phyloP scores from a whole-genome alignment of 2,797 vertebrate genomes.

The Hypotaenidia okinawae region DNA sequence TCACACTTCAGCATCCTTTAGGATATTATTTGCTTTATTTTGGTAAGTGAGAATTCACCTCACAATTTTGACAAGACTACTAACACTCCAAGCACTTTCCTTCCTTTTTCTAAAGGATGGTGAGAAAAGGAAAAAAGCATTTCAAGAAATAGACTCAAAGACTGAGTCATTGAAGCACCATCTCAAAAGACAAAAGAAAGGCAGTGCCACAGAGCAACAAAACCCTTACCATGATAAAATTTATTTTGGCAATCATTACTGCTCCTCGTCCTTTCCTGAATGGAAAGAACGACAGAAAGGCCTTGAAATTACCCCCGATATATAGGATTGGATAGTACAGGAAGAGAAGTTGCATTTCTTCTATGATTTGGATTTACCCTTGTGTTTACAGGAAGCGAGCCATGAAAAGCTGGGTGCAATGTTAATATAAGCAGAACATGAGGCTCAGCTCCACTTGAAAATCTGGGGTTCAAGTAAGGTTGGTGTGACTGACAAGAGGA shows the following conservation, averaged over 20 bases:
- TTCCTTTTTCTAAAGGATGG: not conserved
- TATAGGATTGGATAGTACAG: not conserved
- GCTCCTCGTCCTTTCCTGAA: not conserved
- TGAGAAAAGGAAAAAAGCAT: not conserved
- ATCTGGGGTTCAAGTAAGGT: not conserved
- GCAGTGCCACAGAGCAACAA: not conserved
- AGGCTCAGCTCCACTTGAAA: not conserved
- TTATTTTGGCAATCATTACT: not conserved
- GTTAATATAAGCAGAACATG: not conserved
- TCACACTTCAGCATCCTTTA: not conserved
- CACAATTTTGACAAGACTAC: not conserved
- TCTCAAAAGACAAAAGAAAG: not conserved
- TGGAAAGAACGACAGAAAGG: not conserved
- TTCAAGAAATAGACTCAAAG: not conserved
- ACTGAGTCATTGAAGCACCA: not conserved
- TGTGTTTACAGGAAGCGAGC: not conserved
- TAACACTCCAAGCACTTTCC: not conserved
- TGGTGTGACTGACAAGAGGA: not conserved
- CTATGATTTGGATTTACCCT: not conserved
- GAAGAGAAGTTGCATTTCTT: not conserved
- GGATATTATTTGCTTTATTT: not conserved
- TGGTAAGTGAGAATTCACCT: not conserved
- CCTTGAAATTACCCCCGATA: not conserved
- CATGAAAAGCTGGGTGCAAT: not conserved
- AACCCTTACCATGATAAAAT: not conserved